A percentile compares a stretch with the other conserved stretches of the same genome.
Evolutionary conservation across 2,797 vertebrate species (phyloP).

Genomic region (Galagoides demidoff): DNA sequence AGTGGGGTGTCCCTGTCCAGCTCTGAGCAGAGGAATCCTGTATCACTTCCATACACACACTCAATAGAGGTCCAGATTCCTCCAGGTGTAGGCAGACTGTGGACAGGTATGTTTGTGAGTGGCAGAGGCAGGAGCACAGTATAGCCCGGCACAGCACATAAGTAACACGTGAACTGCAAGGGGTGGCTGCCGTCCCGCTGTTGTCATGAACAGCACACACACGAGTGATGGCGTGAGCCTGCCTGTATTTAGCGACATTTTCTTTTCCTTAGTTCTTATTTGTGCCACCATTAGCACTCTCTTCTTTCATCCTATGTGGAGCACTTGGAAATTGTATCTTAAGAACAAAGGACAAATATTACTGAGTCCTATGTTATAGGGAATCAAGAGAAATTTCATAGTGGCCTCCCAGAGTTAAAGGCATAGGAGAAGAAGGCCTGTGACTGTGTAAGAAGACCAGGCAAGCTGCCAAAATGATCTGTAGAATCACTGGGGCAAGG

Average conservation of each 20-base stretch:
- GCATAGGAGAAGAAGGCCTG: not conserved
- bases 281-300: too few relatives aligned
- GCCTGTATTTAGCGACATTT: not conserved
- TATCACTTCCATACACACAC: not conserved
- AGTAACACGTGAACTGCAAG: not conserved
- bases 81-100: too few relatives aligned
- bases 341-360: not conserved
- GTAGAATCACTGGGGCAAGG: not conserved
- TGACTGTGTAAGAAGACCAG: not conserved
- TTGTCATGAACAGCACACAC: not conserved
- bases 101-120: not conserved
- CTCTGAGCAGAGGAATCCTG: too few relatives aligned
- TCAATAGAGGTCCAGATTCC: not conserved
- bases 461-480: not conserved
- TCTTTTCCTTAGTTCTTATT: not conserved
- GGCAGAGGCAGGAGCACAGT: rapidly evolving
- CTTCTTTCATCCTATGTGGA: not conserved
- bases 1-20: too few relatives aligned
- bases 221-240: rapidly evolving
- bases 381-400: not conserved
- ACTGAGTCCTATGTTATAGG: rapidly evolving
- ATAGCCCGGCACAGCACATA: not conserved
- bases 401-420: not conserved
- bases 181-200: not conserved
- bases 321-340: not conserved